Evolutionary conservation across 2,797 vertebrate species (phyloP), one percentile per base, ranked within the genome.

Genomic region (Eulemur albifrons): DNA sequence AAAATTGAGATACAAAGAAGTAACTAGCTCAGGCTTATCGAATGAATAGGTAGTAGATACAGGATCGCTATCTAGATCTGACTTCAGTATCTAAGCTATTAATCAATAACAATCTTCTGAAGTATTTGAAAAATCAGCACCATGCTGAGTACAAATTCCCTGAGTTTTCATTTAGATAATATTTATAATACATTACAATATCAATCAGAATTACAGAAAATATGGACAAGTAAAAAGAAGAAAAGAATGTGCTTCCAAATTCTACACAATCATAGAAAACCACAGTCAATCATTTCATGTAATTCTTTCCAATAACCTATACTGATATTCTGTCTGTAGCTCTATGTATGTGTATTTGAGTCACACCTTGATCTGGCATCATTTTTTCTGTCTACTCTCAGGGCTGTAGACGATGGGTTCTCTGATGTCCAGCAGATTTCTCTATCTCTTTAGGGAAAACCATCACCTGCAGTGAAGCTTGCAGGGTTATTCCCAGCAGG

Each of bases 401-500:
- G 40, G 20, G 14, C 35, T 69, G 8, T 35, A 25, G 23, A 70
- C 61, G 54, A n/a, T 6, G 11, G 27, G 14, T 69, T 27, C 72
- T 86, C 43, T 43, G 27, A 84, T 70, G n/a, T 61, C 11, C 38
- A 38, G 4, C n/a, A 90, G 32, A 32, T 79, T 65, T 81, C 25
- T 79, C 15, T 5, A 59, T 50, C 11, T 77, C 20, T 67, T 80
- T 40, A 70, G 40, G 18, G 43, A 67, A 90, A 94, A 7, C 54
- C 15, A 70, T 57, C 12, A 50, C 35, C 84, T 87, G 17, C 13
- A 76, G 21, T 88, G 80, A 95, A 93, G 25, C 4, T 69, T 65
- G n/a, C 69, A 17, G 87, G 87, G 76, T 80, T 91, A 5, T 30
- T 97, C 73, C 30, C 84, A 85, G 1, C 69, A 96, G 72, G 83